Evolutionary conservation across 35 echinoderm and acorn worm species (phyloP).

Genomic region (Acanthaster planci): DNA sequence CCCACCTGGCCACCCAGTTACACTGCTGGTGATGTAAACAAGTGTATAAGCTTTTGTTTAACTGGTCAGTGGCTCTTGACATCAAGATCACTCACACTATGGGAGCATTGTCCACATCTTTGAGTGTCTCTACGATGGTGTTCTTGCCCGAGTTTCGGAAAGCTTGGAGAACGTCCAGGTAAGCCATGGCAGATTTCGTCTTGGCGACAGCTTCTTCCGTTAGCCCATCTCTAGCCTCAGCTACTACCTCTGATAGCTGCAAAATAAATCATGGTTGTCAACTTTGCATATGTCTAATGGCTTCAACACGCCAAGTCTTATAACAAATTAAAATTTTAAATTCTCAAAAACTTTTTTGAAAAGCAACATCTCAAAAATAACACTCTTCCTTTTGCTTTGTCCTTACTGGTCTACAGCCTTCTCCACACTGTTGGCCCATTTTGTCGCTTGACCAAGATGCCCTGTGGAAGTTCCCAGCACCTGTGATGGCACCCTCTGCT

Average conservation of each 20-base stretch:
- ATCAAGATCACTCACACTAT: slow-evolving; percentile 54
- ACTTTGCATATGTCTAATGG: no score
- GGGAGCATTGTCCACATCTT: slow-evolving; percentile 65
- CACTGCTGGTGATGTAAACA: no score
- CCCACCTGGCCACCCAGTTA: no score
- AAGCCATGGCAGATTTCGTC: slow-evolving; percentile 76
- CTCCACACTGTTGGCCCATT: slow-evolving; percentile 80
- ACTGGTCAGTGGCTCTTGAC: no score
- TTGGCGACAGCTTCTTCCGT: slow-evolving; percentile 60
- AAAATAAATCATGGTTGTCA: slow-evolving; percentile 11
- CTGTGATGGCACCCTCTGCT: slow-evolving; percentile 63
- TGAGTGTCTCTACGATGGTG: slow-evolving; percentile 61
- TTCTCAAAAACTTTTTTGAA: no score
- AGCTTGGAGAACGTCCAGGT: slow-evolving; percentile 70
- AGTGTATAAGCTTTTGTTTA: no score
- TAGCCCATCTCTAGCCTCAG: slow-evolving; percentile 45
- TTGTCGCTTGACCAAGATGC: slow-evolving; percentile 39
- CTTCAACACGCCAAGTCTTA: no score
- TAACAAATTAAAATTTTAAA: no score
- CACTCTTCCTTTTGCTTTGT: no score
- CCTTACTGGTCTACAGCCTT: slow-evolving; percentile 82
- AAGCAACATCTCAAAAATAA: no score
- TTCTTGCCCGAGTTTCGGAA: slow-evolving; percentile 70
- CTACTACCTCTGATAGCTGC: slow-evolving; percentile 79
- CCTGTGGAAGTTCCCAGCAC: slow-evolving; percentile 38